Evolutionary conservation across 1,140 invertebrate genomes (phyloP).

Genomic region (Micrasema minimum): DNA sequence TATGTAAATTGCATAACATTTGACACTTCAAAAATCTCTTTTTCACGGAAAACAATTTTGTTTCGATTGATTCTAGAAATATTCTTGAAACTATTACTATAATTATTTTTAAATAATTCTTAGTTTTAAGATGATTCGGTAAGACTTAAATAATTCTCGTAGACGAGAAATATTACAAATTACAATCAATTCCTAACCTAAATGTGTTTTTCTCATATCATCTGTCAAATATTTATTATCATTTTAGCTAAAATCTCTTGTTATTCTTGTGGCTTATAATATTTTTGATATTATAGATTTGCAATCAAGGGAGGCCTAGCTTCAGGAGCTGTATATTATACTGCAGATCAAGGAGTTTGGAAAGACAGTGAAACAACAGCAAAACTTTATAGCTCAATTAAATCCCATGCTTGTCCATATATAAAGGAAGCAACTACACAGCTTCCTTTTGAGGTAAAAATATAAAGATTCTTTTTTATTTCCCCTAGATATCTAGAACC

Average conservation of each 20-base stretch:
- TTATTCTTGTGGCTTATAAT: constrained; percentile 1
- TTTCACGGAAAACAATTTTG: too few relatives aligned
- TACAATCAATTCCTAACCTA: too few relatives aligned
- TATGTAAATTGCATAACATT: neutral
- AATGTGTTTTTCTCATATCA: neutral
- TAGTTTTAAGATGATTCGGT: too few relatives aligned
- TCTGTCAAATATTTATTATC: neutral
- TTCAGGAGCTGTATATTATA: constrained; percentile 66
- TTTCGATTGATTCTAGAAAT: too few relatives aligned
- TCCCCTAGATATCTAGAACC: too few relatives aligned
- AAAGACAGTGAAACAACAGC: constrained; percentile 66
- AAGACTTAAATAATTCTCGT: too few relatives aligned
- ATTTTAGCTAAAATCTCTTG: neutral
- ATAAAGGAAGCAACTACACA: constrained; percentile 65
- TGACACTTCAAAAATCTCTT: too few relatives aligned
- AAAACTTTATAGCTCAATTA: constrained; percentile 64
- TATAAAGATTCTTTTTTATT: too few relatives aligned
- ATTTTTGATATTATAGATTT: constrained; percentile 60
- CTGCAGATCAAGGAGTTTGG: constrained; percentile 68
- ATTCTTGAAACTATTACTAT: too few relatives aligned
- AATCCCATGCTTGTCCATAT: constrained; percentile 65
- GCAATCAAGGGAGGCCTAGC: constrained; percentile 66
- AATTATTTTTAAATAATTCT: too few relatives aligned
- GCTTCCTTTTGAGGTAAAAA: constrained; percentile 66
- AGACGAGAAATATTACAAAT: too few relatives aligned